Evolutionary conservation across 2,888 invertebrate species (phyloP).

Genomic region (Aporophyla nigra): DNA sequence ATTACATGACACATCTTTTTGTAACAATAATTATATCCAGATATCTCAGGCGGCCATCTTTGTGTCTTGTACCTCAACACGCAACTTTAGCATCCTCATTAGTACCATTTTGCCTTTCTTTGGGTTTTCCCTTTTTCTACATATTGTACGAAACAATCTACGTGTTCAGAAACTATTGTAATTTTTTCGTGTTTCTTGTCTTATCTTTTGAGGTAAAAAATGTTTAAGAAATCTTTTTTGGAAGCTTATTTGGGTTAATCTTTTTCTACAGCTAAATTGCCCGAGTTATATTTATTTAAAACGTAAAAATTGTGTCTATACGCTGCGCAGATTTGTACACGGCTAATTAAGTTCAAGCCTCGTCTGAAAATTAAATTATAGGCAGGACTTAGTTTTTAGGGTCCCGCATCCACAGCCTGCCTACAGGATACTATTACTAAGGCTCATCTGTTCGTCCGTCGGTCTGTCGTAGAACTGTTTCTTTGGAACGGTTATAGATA

Average conservation of each 20-base stretch:
- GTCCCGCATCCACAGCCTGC: no score
- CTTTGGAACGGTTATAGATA: no score
- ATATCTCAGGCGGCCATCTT: not conserved
- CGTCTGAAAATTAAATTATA: not conserved
- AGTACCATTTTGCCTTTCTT: conserved; percentile 43
- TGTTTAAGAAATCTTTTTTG: conserved; percentile 37
- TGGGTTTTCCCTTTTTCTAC: conserved; percentile 34
- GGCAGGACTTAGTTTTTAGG: not conserved
- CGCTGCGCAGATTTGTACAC: not conserved
- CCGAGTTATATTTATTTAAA: not conserved
- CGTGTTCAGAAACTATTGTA: conserved; percentile 55
- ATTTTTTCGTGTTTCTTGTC: conserved; percentile 31
- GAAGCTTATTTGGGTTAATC: not conserved
- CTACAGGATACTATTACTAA: no score
- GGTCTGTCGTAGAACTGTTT: no score
- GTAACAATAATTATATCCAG: conserved; percentile 6
- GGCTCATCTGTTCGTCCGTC: no score
- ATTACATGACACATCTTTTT: not conserved
- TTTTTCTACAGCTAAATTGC: not conserved
- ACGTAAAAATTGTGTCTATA: not conserved
- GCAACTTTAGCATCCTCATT: conserved; percentile 53
- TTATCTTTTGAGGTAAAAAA: conserved; percentile 20
- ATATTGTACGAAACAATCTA: conserved; percentile 33
- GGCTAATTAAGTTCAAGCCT: not conserved
- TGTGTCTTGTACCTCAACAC: conserved; percentile 24